Evolutionary conservation across 2,888 invertebrate genomes (phyloP), one percentile per base, ranked within the genome.

Genomic region (Plusia festucae): DNA sequence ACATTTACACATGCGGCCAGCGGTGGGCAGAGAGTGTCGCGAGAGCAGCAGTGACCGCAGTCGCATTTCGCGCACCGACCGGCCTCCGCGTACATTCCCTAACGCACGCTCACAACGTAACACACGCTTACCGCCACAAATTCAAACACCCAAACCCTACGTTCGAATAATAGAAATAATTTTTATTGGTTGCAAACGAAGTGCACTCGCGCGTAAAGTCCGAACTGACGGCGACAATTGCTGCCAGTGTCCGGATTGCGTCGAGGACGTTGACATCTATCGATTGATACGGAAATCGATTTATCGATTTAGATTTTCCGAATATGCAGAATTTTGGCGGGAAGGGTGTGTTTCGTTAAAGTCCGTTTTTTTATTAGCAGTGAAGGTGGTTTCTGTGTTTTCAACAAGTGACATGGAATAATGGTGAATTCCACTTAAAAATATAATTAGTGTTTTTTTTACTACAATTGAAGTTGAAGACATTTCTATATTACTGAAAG

Each of bases 341-440:
- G 90, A 88, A 85, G 85, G 88, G 91, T 86, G 92, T 90, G 90
- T 89, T 86, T 76, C 78, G 79, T 76, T 76, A 79, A 79, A 76
- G 77, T 81, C 85, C 84, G 84, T 89, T 85, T 86, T 86, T 82
- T 70, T 72, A 78, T 75, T n/a, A 70, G 83, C 82, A 89, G 90
- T 91, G 89, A 90, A 87, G 91, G 93, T 94, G 93, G 87, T 86
- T 85, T 79, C 86, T 88, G 93, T 93, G 93, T 87, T 88, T 88
- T 83, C 70, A 81, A 82, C 76, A 74, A 90, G 93, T 94, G 94
- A 87, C 85, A 87, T 82, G 88, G 88, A 92, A 93, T 88, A 86
- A 94, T 95, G 94, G 92, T 94, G 94, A 88, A 94, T 91, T 91
- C 88, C 86, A 93, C 90, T 82, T 92, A 91, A 90, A 85, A 82